Evolutionary conservation across 1,140 invertebrate genomes (phyloP).

Genomic region (Bombyx mandarina): DNA sequence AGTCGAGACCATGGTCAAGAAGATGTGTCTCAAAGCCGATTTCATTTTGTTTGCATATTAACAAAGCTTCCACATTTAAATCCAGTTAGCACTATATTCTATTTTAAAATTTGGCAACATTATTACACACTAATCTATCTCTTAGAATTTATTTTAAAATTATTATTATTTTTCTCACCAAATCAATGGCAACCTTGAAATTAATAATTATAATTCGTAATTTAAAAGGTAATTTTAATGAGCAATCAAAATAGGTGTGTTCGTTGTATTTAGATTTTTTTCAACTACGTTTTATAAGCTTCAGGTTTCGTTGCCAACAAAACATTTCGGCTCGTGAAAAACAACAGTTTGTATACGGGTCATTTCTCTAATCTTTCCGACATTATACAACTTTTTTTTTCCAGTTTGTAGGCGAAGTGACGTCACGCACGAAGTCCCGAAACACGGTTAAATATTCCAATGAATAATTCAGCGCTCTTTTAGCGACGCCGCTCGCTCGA

Average conservation of each 20-base stretch:
- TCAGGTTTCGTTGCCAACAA: too few relatives aligned
- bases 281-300: too few relatives aligned
- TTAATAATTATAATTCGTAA: neutral
- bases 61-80: too few relatives aligned
- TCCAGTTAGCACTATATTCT: too few relatives aligned
- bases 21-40: slow-evolving; percentile 23
- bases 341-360: slow-evolving; percentile 5
- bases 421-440: slow-evolving; percentile 28
- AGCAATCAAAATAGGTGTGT: neutral
- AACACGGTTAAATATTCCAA: slow-evolving; percentile 50
- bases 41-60: slow-evolving; percentile 6
- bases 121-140: slow-evolving; percentile 1
- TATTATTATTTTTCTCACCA: neutral
- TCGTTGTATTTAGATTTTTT: neutral
- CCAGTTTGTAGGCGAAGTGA: slow-evolving; percentile 2
- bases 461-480: slow-evolving; percentile 64
- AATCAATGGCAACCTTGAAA: neutral
- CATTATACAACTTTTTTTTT: slow-evolving; percentile 13
- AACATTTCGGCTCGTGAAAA: too few relatives aligned
- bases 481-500: slow-evolving; percentile 33
- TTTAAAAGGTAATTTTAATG: neutral
- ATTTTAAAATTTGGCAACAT: slow-evolving; percentile 19
- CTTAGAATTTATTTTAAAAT: neutral
- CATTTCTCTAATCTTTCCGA: slow-evolving; percentile 19
- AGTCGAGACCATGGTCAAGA: slow-evolving; percentile 29